phyloP scores from a whole-genome alignment of 2,888 invertebrate species.

The Aelia acuminata region DNA sequence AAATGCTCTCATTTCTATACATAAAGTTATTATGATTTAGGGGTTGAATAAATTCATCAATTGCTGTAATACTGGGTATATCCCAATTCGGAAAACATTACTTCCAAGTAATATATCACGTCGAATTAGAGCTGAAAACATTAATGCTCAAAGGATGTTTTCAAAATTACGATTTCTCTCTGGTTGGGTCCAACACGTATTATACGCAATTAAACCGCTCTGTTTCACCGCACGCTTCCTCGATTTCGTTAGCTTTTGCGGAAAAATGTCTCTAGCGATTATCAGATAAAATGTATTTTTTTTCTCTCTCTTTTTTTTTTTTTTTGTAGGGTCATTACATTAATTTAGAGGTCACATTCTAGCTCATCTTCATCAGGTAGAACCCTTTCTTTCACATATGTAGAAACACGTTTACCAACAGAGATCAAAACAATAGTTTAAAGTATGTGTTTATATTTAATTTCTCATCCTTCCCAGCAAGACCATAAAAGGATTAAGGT shows the following conservation, averaged over 20 bases:
- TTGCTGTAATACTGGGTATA: no score
- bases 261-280: neutral
- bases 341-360: neutral
- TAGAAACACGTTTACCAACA: no score
- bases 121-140: neutral
- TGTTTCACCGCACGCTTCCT: neutral
- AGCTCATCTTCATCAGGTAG: neutral
- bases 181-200: neutral
- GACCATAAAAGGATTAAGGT: no score
- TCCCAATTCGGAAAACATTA: neutral
- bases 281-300: neutral
- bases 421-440: no score
- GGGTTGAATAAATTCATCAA: no score
- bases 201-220: neutral
- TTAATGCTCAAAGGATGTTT: neutral
- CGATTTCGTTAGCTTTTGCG: neutral
- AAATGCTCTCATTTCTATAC: no score
- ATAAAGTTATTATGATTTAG: no score
- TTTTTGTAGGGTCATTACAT: neutral
- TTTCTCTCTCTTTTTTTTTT: neutral
- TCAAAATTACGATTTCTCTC: neutral
- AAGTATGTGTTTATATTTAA: no score
- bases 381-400: no score
- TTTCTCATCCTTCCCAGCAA: no score
- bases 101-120: neutral